phyloP scores from a whole-genome alignment of 2,888 invertebrate species.

The Ditula angustiorana region DNA sequence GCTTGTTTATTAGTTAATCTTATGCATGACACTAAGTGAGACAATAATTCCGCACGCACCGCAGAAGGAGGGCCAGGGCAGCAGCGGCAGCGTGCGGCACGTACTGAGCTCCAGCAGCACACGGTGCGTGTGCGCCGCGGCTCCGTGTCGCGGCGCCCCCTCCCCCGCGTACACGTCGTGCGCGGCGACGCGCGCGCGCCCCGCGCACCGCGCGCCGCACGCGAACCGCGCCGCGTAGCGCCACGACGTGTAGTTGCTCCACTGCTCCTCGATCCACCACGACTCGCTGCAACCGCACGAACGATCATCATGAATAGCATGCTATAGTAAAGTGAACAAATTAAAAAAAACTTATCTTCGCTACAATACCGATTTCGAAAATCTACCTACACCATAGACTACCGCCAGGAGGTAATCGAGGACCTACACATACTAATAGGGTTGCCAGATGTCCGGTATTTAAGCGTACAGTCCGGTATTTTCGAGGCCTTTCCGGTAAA shows the following conservation, averaged over 20 bases:
- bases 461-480: too few species aligned
- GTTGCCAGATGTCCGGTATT: too few species aligned
- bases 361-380: too few species aligned
- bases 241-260: constrained; percentile 64
- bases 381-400: too few species aligned
- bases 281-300: constrained; percentile 51
- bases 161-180: not conserved
- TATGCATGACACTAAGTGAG: too few species aligned
- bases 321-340: too few species aligned
- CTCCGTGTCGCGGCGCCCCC: constrained; percentile 2
- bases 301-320: not conserved
- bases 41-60: not conserved
- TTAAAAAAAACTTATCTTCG: too few species aligned
- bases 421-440: too few species aligned
- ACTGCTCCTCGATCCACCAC: constrained; percentile 61
- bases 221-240: constrained; percentile 56
- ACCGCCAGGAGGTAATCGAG: too few species aligned
- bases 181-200: constrained; percentile 38
- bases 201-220: constrained; percentile 61
- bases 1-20: too few species aligned
- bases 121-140: not conserved
- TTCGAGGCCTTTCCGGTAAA: too few species aligned
- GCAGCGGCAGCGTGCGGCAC: not conserved
- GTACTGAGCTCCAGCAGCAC: not conserved
- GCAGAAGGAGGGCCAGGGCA: constrained; percentile 7